These are phyloP conservation scores for Amphiprion ocellaris DNA, from an alignment of 2,113 vertebrate genomes.

Conservation along the genomic window DNA sequence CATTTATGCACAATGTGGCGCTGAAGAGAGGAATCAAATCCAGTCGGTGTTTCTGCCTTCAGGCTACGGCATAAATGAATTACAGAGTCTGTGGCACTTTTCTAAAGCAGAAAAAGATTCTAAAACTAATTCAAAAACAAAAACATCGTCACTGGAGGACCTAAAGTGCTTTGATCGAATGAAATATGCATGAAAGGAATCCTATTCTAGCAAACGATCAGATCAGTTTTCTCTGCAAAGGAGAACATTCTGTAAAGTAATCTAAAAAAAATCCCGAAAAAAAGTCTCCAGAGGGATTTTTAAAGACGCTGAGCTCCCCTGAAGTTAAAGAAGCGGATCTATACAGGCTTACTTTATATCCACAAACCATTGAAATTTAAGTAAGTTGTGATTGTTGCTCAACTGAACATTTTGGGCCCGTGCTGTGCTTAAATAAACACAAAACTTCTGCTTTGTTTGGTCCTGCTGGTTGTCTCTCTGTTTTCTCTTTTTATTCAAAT, in stretches of 20 bases:
- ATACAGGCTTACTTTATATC: neutral
- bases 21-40: no score
- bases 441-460: neutral
- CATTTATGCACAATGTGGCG: no score
- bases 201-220: neutral
- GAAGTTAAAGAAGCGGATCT: neutral
- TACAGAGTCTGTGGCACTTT: neutral
- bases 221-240: no score
- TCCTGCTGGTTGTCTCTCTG: neutral
- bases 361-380: neutral
- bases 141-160: neutral
- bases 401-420: neutral
- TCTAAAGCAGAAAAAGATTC: neutral
- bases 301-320: neutral
- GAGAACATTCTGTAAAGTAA: no score
- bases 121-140: neutral
- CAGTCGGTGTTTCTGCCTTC: no score
- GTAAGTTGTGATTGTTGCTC: neutral
- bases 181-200: neutral
- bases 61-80: neutral
- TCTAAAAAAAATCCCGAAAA: neutral
- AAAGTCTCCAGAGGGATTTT: neutral
- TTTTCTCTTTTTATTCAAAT: conserved; percentile 14
- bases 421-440: neutral
- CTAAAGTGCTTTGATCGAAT: no score